These are phyloP conservation scores for Biston betularia DNA, from an alignment of 2,888 invertebrate genomes.

Conservation along the genomic window DNA sequence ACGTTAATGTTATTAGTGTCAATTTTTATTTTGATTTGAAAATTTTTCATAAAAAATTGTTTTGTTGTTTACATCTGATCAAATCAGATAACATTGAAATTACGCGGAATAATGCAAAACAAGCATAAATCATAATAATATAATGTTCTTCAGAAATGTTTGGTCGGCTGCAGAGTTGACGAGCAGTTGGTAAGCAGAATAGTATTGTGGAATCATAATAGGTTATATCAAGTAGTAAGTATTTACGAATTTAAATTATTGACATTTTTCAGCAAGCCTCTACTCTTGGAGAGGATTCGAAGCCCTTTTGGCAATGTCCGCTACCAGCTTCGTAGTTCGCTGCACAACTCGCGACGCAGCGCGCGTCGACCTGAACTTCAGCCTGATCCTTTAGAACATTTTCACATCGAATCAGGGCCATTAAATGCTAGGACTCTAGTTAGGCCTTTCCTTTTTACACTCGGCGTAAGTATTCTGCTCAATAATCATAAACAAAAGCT, in stretches of 20 bases:
- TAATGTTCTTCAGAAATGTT: slow-evolving; percentile 78
- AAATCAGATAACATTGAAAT: slow-evolving; percentile 14
- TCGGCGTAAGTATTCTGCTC: slow-evolving; percentile 81
- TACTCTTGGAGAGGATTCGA: slow-evolving; percentile 54
- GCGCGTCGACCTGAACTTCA: slow-evolving; percentile 58
- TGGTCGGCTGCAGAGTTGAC: slow-evolving; percentile 71
- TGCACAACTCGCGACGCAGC: slow-evolving; percentile 67
- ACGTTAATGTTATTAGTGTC: slow-evolving; percentile 1
- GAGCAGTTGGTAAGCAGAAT: slow-evolving; percentile 64
- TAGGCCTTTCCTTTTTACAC: slow-evolving; percentile 88
- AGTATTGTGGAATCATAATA: slow-evolving; percentile 9
- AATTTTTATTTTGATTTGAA: slow-evolving; percentile 47
- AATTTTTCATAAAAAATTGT: slow-evolving; percentile 43
- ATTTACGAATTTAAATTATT: slow-evolving; percentile 11
- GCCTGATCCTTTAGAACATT: slow-evolving; percentile 73
- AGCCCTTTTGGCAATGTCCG: slow-evolving; percentile 52
- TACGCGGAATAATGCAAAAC: slow-evolving; percentile 61
- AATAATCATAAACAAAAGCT: not conserved
- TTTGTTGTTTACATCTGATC: slow-evolving; percentile 13
- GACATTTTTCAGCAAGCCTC: slow-evolving; percentile 55
- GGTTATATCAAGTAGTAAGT: not conserved
- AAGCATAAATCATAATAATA: slow-evolving; percentile 54
- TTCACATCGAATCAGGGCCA: slow-evolving; percentile 74
- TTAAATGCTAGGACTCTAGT: slow-evolving; percentile 77
- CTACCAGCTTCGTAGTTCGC: slow-evolving; percentile 66